phyloP scores from a whole-genome alignment of 2,113 vertebrate genomes.

The Pluvialis apricaria region DNA sequence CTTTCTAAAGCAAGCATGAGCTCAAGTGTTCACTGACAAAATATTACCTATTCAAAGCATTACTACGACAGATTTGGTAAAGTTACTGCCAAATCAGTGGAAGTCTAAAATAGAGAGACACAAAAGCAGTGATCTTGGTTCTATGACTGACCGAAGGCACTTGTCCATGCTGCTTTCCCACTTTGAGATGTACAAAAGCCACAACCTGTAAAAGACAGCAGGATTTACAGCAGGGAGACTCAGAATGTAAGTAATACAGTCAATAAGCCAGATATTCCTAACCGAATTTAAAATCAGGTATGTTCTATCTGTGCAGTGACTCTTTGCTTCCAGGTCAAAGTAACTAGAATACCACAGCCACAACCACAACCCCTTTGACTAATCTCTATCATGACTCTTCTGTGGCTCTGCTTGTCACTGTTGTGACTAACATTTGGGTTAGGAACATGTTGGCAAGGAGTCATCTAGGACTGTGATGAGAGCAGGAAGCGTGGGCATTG shows the following conservation, averaged over 20 bases:
- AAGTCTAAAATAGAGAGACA: not conserved
- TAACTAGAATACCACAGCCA: not conserved
- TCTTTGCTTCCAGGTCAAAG: not conserved
- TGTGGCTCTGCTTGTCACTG: not conserved
- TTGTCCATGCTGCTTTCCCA: not conserved
- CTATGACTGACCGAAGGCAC: not conserved
- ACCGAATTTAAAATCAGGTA: not conserved
- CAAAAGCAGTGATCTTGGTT: not conserved
- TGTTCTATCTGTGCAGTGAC: not conserved
- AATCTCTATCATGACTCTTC: not conserved
- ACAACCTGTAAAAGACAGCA: not conserved
- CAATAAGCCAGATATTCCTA: not conserved
- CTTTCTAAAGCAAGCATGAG: not conserved
- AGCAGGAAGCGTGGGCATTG: not conserved
- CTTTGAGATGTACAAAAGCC: not conserved
- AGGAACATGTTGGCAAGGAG: not conserved
- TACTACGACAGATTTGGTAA: not conserved
- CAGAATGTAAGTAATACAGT: fast-evolving
- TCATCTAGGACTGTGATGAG: not conserved
- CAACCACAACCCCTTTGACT: not conserved
- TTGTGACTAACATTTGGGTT: not conserved
- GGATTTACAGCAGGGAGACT: not conserved
- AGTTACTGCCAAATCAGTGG: not conserved
- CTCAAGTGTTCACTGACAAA: not conserved
- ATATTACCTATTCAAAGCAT: not conserved